These are phyloP conservation scores for Vipera latastei DNA, from an alignment of 2,797 vertebrate genomes.

Conservation along the genomic window DNA sequence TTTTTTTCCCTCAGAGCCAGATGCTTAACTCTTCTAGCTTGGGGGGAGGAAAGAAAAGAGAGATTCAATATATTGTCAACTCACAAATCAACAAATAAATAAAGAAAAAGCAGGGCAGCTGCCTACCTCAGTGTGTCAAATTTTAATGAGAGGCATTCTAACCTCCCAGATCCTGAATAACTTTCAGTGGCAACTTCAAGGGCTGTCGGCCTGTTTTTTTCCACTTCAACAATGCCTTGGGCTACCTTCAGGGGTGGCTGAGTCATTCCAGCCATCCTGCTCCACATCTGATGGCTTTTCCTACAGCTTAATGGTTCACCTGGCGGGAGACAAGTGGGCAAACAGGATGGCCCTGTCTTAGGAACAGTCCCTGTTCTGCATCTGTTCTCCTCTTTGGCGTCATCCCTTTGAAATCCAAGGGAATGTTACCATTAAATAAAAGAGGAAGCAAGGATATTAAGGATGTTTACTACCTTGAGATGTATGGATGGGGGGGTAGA, in stretches of 20 bases:
- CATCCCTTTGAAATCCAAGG: not conserved
- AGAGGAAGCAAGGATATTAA: not conserved
- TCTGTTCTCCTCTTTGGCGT: not conserved
- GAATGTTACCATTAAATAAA: not conserved
- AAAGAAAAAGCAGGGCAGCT: not conserved
- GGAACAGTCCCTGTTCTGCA: constrained; percentile 18
- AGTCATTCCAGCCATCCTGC: not conserved
- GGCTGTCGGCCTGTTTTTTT: not conserved
- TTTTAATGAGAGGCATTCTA: not conserved
- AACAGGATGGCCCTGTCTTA: not conserved
- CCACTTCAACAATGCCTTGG: not conserved
- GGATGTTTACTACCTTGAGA: not conserved
- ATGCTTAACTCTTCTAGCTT: constrained; percentile 58
- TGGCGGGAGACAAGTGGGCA: constrained; percentile 18
- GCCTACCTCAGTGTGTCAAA: not conserved
- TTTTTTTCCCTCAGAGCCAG: constrained; percentile 66
- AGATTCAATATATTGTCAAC: constrained; percentile 42
- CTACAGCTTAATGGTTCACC: not conserved
- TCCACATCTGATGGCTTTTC: not conserved
- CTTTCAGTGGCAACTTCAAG: constrained; percentile 8
- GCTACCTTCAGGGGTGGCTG: not conserved
- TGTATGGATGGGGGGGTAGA: not conserved
- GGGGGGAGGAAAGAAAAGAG: constrained; percentile 27
- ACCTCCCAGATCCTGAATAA: not conserved
- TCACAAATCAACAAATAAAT: not conserved